Evolutionary conservation across 2,113 vertebrate species (phyloP), one percentile per base, ranked within the genome.

Genomic region (Brevimyrus niger): DNA sequence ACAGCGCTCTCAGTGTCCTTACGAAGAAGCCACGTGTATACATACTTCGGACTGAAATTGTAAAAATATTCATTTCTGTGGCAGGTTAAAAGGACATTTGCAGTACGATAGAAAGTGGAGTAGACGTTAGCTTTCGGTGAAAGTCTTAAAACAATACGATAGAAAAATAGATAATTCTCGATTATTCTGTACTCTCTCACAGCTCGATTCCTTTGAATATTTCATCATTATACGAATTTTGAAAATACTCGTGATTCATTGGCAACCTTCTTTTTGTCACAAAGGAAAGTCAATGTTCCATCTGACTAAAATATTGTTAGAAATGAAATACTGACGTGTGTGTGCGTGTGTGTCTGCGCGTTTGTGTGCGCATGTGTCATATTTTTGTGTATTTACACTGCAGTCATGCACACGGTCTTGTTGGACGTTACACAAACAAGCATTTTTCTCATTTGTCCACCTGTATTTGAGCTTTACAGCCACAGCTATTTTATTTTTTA

Each of bases 161-260:
- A 95, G 92, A 95, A 94, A 94, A 95, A 93, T 93, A 94, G 92
- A 94, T 88, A 69, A 46, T 90, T 89, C 31, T 89, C 90, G 91
- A 90, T 88, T 61, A 65, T 87, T 87, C 51, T 82, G 69, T 58
- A 61, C 23, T 84, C 69, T 90, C 82, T 80, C 48, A 55, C 53
- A 61, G 42, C 46, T 61, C 38, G 4, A 5, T 42, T 76, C 50
- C 50, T 82, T 83, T 19, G 3, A 90, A 86, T 47, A 84, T 61
- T 31, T 90, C 69, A 51, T 51, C 38, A 46, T 47, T 48, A 35
- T 58, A 88, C 83, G 65, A 48, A 83, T 90, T 89, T 90, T 73
- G 91, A 87, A 89, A 89, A 91, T 92, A 92, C 90, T 87, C 88
- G 35, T 10, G 51, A 15, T 76, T 50, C 86, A 65, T 42, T 35